Conservation (phyloP, 2,888 invertebrate genomes). For the Chrysina gloriosa region DNA sequence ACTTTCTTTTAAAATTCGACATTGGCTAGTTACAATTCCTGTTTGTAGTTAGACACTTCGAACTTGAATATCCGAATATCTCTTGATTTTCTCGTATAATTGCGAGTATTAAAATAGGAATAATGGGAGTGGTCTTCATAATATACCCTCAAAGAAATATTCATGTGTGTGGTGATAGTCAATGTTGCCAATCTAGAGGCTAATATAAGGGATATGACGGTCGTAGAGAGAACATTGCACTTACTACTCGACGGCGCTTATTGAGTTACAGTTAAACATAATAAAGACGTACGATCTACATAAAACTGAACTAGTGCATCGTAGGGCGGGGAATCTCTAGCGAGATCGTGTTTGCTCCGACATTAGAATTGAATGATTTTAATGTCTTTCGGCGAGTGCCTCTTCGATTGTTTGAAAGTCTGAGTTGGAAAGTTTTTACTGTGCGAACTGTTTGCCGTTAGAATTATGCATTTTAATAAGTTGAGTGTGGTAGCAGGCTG, state of each 20-base stretch:
- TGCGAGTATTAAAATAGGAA: background rate
- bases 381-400: background rate
- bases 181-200: conserved; percentile 15
- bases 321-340: background rate
- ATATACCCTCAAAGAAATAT: conserved; percentile 10
- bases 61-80: background rate
- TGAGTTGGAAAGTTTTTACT: conserved; percentile 5
- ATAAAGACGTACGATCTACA: conserved; percentile 11
- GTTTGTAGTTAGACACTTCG: no score
- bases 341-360: background rate
- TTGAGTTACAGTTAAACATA: conserved; percentile 27
- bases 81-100: background rate
- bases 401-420: background rate
- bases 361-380: conserved; percentile 9
- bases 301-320: background rate
- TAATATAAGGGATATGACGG: conserved; percentile 18
- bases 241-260: conserved; percentile 2
- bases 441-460: background rate
- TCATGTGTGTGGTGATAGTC: background rate
- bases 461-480: conserved; percentile 1
- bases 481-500: background rate
- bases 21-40: no score
- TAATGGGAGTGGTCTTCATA: background rate
- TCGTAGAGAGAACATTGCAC: conserved; percentile 7
- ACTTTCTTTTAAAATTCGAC: no score